Evolutionary conservation across 2,888 invertebrate species (phyloP).

Genomic region (Rhamphomyia laevipes): DNA sequence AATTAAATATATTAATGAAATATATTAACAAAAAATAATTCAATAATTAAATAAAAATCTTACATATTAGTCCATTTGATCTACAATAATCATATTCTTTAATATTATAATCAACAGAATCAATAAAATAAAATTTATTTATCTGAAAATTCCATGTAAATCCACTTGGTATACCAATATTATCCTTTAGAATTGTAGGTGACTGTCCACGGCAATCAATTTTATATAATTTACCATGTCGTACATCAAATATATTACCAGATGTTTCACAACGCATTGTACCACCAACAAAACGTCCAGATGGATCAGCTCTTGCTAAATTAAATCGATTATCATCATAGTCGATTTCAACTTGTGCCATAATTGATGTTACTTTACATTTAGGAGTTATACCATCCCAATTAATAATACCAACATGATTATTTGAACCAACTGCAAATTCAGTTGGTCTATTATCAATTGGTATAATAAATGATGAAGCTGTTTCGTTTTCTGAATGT

Average conservation of each 20-base stretch:
- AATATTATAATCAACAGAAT: constrained; percentile 54
- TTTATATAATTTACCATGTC: constrained; percentile 31
- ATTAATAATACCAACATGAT: constrained; percentile 45
- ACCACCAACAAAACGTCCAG: constrained; percentile 63
- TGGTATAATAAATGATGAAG: constrained; percentile 50
- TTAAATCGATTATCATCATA: constrained; percentile 52
- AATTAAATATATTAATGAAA: not conserved
- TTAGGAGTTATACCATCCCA: constrained; percentile 51
- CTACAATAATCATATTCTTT: constrained; percentile 62
- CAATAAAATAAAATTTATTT: constrained; percentile 62
- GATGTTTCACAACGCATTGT: constrained; percentile 33
- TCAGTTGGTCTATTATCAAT: constrained; percentile 46
- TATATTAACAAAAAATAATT: not conserved
- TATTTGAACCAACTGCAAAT: constrained; percentile 52
- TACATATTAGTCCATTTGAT: constrained; percentile 50
- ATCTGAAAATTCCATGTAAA: constrained; percentile 58
- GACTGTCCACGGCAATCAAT: constrained; percentile 24
- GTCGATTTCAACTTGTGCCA: constrained; percentile 46
- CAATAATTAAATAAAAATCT: constrained; percentile 22
- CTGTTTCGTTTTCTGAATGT: constrained; percentile 33
- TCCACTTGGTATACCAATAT: constrained; percentile 61
- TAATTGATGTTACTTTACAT: constrained; percentile 38
- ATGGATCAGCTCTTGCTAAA: constrained; percentile 66
- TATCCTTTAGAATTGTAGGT: constrained; percentile 23
- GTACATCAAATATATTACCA: constrained; percentile 15